Evolutionary conservation across 2,888 invertebrate genomes (phyloP).

Genomic region (Phrixothrix hirtus): DNA sequence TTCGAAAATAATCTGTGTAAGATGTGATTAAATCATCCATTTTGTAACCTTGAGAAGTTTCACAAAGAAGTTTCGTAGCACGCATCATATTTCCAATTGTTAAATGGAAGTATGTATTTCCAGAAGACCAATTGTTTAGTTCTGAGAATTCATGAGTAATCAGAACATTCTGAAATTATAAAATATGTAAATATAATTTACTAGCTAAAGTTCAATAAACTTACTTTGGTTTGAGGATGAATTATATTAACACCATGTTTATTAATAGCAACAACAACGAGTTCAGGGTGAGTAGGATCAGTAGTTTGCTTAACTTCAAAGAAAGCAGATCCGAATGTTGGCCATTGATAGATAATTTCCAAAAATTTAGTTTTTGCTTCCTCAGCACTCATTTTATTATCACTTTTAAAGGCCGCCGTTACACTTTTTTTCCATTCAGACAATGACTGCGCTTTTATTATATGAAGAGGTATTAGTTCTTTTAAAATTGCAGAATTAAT

Average conservation of each 20-base stretch:
- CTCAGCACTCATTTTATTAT: constrained; percentile 64
- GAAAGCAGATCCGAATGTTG: constrained; percentile 94
- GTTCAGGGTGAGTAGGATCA: constrained; percentile 82
- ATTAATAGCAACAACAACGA: constrained; percentile 88
- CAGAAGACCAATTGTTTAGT: constrained; percentile 93
- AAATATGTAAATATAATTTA: neutral
- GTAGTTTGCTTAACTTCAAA: constrained; percentile 93
- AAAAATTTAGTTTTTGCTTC: constrained; percentile 85
- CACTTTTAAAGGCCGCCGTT: constrained; percentile 64
- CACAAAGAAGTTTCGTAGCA: constrained; percentile 85
- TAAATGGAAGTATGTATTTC: constrained; percentile 93
- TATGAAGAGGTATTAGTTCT: constrained; percentile 77
- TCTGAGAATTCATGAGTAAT: constrained; percentile 85
- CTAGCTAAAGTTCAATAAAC: too few species aligned
- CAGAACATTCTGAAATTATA: constrained; percentile 69
- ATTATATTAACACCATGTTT: constrained; percentile 87
- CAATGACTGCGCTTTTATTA: constrained; percentile 69
- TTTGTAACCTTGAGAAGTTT: constrained; percentile 92
- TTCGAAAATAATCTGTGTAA: constrained; percentile 69
- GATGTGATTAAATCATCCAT: constrained; percentile 95
- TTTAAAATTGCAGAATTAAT: constrained; percentile 53
- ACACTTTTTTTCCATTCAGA: constrained; percentile 85
- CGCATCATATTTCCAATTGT: constrained; percentile 93
- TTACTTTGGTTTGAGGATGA: constrained; percentile 83
- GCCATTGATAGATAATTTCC: constrained; percentile 73